Conservation (phyloP, 92 coral and sea anemone species). For the Anthopleura xanthogrammica region DNA sequence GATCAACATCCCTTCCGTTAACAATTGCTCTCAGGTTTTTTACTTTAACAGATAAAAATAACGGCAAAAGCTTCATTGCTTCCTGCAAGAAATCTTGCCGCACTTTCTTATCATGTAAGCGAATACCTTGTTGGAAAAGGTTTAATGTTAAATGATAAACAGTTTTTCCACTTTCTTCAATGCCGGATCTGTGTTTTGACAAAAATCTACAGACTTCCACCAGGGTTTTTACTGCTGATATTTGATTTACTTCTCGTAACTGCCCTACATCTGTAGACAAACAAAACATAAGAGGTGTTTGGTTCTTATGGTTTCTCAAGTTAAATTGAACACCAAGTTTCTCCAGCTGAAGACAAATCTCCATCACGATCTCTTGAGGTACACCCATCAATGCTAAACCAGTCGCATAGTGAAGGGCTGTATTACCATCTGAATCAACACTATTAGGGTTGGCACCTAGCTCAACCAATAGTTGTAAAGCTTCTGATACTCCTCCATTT, state of each 20-base stretch:
- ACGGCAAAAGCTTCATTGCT: background rate
- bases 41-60: background rate
- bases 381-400: background rate
- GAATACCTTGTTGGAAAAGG: background rate
- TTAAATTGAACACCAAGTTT: background rate
- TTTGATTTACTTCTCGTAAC: no score
- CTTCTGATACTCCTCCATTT: background rate
- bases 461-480: background rate
- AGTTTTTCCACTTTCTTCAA: slow-evolving; percentile 1
- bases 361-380: background rate
- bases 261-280: background rate
- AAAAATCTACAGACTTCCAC: background rate
- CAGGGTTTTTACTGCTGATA: background rate
- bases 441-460: background rate
- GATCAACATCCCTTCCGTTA: background rate
- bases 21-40: background rate
- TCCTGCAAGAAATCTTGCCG: background rate
- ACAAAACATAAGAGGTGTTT: background rate
- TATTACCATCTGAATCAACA: background rate
- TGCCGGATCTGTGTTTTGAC: background rate
- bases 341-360: background rate
- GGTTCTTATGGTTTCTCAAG: background rate
- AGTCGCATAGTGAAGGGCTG: background rate
- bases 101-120: background rate
- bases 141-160: background rate